phyloP scores from a whole-genome alignment of 92 coral and sea anemone genomes.

The Chrysogorgia sp. region DNA sequence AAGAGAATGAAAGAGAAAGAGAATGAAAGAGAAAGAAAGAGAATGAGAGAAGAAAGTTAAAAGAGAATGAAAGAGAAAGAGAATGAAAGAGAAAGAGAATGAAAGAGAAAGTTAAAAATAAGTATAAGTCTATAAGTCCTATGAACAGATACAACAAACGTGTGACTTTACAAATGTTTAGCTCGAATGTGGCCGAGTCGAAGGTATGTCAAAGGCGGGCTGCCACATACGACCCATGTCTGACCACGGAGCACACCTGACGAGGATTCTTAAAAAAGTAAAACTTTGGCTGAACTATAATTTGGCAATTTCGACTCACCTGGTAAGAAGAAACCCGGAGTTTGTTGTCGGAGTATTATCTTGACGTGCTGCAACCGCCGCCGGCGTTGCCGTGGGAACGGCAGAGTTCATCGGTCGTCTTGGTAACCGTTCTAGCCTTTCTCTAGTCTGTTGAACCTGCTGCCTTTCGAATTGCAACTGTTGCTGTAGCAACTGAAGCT shows the following conservation, averaged over 20 bases:
- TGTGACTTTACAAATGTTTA: too few relatives aligned
- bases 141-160: too few relatives aligned
- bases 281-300: neutral
- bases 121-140: too few relatives aligned
- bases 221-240: too few relatives aligned
- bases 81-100: too few relatives aligned
- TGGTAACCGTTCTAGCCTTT: constrained; percentile 91
- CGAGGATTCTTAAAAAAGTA: neutral
- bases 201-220: too few relatives aligned
- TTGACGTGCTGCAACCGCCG: constrained; percentile 62
- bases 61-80: too few relatives aligned
- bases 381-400: constrained; percentile 63
- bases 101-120: too few relatives aligned
- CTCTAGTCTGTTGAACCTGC: constrained; percentile 97
- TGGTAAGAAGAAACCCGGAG: constrained; percentile 84
- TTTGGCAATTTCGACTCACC: constrained; percentile 66
- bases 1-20: too few relatives aligned
- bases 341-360: constrained; percentile 68
- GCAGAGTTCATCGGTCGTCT: constrained; percentile 82
- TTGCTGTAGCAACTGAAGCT: constrained; percentile 90
- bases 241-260: neutral
- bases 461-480: constrained; percentile 93
- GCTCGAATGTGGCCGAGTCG: too few relatives aligned
- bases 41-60: too few relatives aligned
- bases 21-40: too few relatives aligned